A percentile compares a stretch with the other conserved stretches of the same genome.
phyloP scores from a whole-genome alignment of 2,113 vertebrate genomes.

The Calypte anna region DNA sequence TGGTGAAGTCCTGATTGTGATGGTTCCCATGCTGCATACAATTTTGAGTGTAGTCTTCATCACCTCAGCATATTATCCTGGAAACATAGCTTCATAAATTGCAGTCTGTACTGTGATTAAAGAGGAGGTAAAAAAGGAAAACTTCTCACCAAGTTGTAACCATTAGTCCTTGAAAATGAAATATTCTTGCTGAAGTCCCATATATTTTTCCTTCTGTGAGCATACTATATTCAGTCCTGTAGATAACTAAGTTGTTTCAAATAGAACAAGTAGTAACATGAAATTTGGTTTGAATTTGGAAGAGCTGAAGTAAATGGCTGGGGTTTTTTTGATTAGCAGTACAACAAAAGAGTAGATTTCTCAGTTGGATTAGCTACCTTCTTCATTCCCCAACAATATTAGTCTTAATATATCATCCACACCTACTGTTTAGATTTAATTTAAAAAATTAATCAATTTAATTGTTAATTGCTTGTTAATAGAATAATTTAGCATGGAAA shows the following conservation, averaged over 20 bases:
- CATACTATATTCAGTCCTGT: not conserved
- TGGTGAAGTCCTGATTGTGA: not conserved
- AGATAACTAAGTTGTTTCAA: not conserved
- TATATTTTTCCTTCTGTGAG: not conserved
- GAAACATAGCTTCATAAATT: conserved; percentile 29
- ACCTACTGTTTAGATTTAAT: not conserved
- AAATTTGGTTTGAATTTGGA: not conserved
- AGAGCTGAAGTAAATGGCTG: not conserved
- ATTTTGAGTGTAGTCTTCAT: conserved; percentile 15
- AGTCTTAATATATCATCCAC: not conserved
- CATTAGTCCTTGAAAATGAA: not conserved
- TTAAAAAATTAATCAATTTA: not conserved
- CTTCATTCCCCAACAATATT: not conserved
- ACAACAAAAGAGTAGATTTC: not conserved
- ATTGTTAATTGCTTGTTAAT: not conserved
- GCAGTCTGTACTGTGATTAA: not conserved
- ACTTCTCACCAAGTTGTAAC: not conserved
- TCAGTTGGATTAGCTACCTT: not conserved
- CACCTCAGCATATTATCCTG: not conserved
- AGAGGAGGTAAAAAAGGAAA: not conserved
- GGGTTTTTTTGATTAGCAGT: not conserved
- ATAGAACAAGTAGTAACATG: not conserved
- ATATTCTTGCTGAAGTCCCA: not conserved
- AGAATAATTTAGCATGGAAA: too few species aligned
- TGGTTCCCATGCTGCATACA: conserved; percentile 5